Conservation (phyloP, 2,888 invertebrate genomes). For the Oasisia sp. region DNA sequence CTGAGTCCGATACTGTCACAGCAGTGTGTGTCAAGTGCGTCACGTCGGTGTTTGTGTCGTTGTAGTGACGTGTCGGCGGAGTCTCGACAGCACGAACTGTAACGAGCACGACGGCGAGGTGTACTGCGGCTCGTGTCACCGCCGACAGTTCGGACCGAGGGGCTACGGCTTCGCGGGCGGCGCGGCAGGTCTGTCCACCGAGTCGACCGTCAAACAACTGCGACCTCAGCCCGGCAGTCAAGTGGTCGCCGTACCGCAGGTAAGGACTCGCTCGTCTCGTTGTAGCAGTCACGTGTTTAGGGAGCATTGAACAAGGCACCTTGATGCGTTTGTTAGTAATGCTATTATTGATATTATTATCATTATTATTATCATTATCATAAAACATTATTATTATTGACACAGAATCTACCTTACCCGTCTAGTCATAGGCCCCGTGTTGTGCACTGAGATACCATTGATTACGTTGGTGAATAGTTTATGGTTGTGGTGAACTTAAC, state of each 20-base stretch:
- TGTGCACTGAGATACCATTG: too few relatives aligned
- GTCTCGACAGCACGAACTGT: conserved; percentile 70
- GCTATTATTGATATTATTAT: too few relatives aligned
- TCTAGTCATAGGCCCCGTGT: too few relatives aligned
- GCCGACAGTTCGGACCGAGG: conserved; percentile 88
- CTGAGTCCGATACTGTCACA: neutral
- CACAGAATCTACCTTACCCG: too few relatives aligned
- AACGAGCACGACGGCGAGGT: conserved; percentile 92
- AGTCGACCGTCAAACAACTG: conserved; percentile 23
- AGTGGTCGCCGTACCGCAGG: neutral
- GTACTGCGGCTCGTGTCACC: conserved; percentile 90
- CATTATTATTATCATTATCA: too few relatives aligned
- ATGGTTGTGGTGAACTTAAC: too few relatives aligned
- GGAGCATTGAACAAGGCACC: too few relatives aligned
- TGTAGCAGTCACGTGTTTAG: neutral
- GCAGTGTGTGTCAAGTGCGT: neutral
- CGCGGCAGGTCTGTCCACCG: conserved; percentile 26
- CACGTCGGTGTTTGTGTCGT: neutral
- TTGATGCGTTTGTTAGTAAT: too few relatives aligned
- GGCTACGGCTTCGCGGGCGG: conserved; percentile 67
- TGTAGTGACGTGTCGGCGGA: conserved; percentile 58
- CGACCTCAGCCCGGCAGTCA: neutral
- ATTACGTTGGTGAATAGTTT: too few relatives aligned
- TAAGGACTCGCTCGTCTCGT: neutral
- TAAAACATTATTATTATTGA: too few relatives aligned